Percentiles rank a stretch among this genome's conserved stretches.
Evolutionary conservation across 2,113 vertebrate genomes (phyloP).

Genomic region (Elephantulus edwardii): DNA sequence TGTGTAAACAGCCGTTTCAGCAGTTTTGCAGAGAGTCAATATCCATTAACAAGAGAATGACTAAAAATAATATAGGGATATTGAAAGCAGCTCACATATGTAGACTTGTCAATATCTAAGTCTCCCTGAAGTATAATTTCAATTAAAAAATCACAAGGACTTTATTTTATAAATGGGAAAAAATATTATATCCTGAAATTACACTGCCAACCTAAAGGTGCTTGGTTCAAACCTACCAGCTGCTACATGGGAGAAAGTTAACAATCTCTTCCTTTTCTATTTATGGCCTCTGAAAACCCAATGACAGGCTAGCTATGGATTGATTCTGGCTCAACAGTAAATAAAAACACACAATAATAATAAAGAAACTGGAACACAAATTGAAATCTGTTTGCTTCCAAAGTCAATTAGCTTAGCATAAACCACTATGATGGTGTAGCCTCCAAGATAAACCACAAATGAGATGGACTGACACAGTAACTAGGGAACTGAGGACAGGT

Average conservation of each 20-base stretch:
- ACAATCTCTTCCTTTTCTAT: no score
- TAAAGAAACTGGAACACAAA: neutral
- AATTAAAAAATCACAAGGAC: neutral
- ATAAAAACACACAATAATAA: no score
- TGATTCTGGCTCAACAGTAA: no score
- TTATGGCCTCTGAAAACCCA: no score
- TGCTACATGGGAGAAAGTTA: no score
- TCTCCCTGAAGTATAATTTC: neutral
- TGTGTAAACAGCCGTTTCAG: neutral
- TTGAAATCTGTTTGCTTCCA: neutral
- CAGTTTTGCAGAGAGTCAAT: neutral
- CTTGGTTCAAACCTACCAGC: neutral
- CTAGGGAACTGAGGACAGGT: no score
- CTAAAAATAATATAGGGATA: slow-evolving; percentile 16
- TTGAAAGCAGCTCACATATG: neutral
- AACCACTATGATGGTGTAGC: accelerated
- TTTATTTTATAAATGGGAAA: neutral
- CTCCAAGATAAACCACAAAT: neutral
- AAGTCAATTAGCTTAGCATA: neutral
- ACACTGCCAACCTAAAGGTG: no score
- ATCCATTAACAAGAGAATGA: neutral
- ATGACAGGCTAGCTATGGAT: no score
- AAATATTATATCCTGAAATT: neutral
- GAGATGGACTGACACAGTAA: no score
- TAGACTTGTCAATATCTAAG: neutral